These are phyloP conservation scores for Callosobruchus maculatus DNA, from an alignment of 2,888 invertebrate species.

Conservation along the genomic window DNA sequence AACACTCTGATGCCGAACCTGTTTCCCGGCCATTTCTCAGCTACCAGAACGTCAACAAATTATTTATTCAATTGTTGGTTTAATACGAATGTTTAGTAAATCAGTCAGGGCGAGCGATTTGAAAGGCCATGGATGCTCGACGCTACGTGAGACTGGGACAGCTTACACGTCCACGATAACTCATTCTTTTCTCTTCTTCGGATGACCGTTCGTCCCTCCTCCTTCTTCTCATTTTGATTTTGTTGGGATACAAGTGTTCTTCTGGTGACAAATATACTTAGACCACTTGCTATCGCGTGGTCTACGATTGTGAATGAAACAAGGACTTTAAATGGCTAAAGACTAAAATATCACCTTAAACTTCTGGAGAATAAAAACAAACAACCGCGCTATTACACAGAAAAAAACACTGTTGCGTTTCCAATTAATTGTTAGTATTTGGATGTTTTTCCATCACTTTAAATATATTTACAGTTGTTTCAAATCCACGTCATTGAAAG, in stretches of 20 bases:
- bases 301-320: no score
- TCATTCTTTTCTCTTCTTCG: not conserved
- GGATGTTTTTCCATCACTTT: no score
- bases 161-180: not conserved
- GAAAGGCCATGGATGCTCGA: not conserved
- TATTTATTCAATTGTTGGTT: constrained; percentile 25
- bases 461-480: no score
- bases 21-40: constrained; percentile 20
- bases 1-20: not conserved
- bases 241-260: not conserved
- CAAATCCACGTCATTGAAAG: no score
- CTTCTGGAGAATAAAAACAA: no score
- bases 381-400: no score
- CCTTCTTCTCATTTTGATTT: not conserved
- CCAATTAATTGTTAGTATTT: no score
- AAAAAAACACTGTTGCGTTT: no score
- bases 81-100: constrained; percentile 19
- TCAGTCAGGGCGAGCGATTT: constrained; percentile 6
- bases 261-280: not conserved
- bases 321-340: no score
- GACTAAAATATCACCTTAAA: no score
- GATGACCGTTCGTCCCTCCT: not conserved
- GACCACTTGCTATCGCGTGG: no score
- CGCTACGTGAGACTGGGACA: not conserved
- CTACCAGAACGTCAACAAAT: constrained; percentile 26